Conservation (phyloP, 2,113 vertebrate species). For the Erinaceus europaeus region DNA sequence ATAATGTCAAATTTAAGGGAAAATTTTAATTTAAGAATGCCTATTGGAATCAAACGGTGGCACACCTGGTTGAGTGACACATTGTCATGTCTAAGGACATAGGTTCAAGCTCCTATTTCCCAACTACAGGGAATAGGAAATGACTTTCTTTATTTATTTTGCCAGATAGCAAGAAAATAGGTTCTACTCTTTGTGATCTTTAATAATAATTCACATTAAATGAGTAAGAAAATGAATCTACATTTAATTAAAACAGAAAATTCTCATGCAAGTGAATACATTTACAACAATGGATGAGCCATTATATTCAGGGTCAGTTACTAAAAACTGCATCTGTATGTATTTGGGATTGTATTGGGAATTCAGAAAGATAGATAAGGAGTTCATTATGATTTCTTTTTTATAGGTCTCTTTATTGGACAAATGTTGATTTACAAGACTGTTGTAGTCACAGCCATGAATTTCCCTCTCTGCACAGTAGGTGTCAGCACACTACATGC, state of each 20-base stretch:
- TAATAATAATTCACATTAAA: constrained; percentile 6
- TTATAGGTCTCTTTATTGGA: no score
- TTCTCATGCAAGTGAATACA: not conserved
- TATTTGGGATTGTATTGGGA: not conserved
- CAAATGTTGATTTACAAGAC: no score
- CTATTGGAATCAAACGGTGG: not conserved
- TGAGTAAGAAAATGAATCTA: not conserved
- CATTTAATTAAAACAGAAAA: constrained; percentile 23
- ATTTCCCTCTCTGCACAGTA: no score
- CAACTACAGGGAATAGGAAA: constrained; percentile 41
- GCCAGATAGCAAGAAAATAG: not conserved
- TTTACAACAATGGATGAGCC: not conserved
- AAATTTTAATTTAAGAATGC: not conserved
- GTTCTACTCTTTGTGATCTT: not conserved
- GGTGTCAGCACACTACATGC: no score
- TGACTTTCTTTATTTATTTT: constrained; percentile 34
- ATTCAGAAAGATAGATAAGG: not conserved
- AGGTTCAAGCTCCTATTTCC: no score
- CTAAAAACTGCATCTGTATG: not conserved
- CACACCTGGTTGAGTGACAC: no score
- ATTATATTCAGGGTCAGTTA: not conserved
- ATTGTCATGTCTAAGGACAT: no score
- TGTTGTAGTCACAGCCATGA: no score
- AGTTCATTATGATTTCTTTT: not conserved
- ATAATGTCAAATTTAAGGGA: constrained; percentile 7